Evolutionary conservation across 2,113 vertebrate genomes (phyloP), one percentile per base, ranked within the genome.

Genomic region (Dicentrarchus labrax): DNA sequence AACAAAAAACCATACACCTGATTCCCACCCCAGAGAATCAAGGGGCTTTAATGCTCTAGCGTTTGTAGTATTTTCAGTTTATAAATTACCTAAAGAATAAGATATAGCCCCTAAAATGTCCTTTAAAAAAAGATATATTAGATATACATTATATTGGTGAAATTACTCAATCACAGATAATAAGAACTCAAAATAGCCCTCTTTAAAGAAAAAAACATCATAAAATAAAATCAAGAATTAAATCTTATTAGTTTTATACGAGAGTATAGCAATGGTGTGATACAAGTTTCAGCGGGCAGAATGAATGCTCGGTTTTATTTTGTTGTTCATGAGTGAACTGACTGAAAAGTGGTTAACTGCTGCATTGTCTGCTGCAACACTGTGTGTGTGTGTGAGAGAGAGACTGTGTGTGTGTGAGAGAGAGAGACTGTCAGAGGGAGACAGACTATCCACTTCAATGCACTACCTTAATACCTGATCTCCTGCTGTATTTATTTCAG

Each of bases 351-450:
- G 78, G 85, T 72, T 59, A 69, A 11, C 77, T 89, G 82, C 80
- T 88, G 85, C 73, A 87, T 84, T 87, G 80, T 89, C 76, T 89
- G 47, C 86, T 82, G 86, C 86, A 84, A 76, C 66, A 11, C 19
- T 39, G 38, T 60, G 60, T 66, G 16, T 69, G 54, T 61, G 47
- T 61, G 4, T 82, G 48, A n/a, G n/a, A n/a, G n/a, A n/a, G n/a
- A n/a, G n/a, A n/a, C n/a, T 68, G 43, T 43, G 43, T 43, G 43
- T 12, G 43, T 45, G n/a, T 11, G 59, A 5, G 64, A 24, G 62
- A 10, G 56, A 21, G 47, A 9, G 38, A 15, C n/a, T n/a, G n/a
- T n/a, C n/a, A n/a, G n/a, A n/a, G 56, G 17, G 60, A 64, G 74
- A 82, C 39, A 54, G 62, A 64, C 78, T 59, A 11, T 82, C 51